Base-by-base conservation (phyloP, 1,140 invertebrate genomes). In the Globodera ellingtonae region DNA sequence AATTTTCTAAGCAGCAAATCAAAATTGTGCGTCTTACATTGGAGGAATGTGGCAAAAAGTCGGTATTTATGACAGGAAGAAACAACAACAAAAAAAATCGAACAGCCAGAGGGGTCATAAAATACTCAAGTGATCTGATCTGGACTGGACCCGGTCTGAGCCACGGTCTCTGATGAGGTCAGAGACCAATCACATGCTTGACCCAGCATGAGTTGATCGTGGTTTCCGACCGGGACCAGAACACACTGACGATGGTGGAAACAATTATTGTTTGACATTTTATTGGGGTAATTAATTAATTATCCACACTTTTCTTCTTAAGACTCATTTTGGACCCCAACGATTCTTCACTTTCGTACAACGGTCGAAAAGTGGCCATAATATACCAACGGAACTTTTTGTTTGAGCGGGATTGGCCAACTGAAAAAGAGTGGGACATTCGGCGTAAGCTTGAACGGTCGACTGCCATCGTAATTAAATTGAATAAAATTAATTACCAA, bases 351-450 rank as follows among this genome's bases (percentile, higher is more conserved):
- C 62, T 82, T 18, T 56, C 77, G 6, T 50, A 94, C 10, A 89
- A 92, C 56, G 93, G 92, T 83, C 91, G 93, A 88, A 92, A 93
- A 87, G 92, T 98, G 18, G 94, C 93, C 56, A 94, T 99, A 44
- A 93, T 98, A 35, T 98, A 98, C 90, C 97, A 94, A 90, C 92
- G 97, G 84, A 92, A 93, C 78, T 96, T 95, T 4, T 99, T 98
- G 90, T 92, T 93, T 84, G 94, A 95, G 0, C 91, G 91, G n/a
- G 93, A 65, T 62, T 85, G 84, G 74, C 84, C 24, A 9, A 62
- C 75, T 52, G 78, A 84, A 75, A 90, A 91, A 80, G 94, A 96
- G 87, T 98, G 96, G 95, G 92, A 93, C 79, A 92, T 93, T 0
- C 91, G 96, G 66, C 91, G 96, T 10, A 86, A 93, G 62, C 94